These are phyloP conservation scores for Acarapis woodi DNA, from an alignment of 1,140 invertebrate species.

Conservation along the genomic window DNA sequence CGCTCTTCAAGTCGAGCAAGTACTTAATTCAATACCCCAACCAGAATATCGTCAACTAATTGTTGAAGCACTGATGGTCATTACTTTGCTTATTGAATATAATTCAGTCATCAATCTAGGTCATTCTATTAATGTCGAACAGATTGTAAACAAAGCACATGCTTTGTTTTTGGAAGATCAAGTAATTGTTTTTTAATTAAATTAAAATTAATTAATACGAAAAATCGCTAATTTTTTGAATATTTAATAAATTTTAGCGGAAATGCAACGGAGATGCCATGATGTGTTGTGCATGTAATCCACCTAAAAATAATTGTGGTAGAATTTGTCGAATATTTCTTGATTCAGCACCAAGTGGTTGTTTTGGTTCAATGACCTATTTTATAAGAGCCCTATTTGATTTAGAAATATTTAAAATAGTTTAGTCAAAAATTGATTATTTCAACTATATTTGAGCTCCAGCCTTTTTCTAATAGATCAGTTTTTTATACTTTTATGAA, in stretches of 20 bases:
- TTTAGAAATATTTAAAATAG: too few relatives aligned
- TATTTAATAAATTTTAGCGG: constrained; percentile 26
- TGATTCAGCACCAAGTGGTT: constrained; percentile 85
- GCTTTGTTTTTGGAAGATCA: constrained; percentile 84
- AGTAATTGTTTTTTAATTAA: constrained; percentile 21
- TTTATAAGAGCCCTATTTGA: constrained; percentile 38
- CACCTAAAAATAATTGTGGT: constrained; percentile 46
- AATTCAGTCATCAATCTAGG: constrained; percentile 41
- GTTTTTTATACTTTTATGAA: too few relatives aligned
- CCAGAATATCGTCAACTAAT: constrained; percentile 93
- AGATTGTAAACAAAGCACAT: constrained; percentile 76
- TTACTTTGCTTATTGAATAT: constrained; percentile 65
- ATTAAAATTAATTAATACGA: not conserved
- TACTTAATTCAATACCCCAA: constrained; percentile 81
- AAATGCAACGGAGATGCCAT: constrained; percentile 59
- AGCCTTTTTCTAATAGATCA: too few relatives aligned
- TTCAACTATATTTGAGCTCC: too few relatives aligned
- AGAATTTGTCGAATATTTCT: constrained; percentile 91
- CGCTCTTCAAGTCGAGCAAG: constrained; percentile 85
- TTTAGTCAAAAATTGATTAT: too few relatives aligned
- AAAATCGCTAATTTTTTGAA: not conserved
- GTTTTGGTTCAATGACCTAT: constrained; percentile 91
- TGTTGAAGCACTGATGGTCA: constrained; percentile 85
- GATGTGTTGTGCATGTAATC: constrained; percentile 51
- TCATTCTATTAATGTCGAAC: constrained; percentile 61